Evolutionary conservation across 2,888 invertebrate species (phyloP), one percentile per base, ranked within the genome.

Genomic region (Lysandra coridon): DNA sequence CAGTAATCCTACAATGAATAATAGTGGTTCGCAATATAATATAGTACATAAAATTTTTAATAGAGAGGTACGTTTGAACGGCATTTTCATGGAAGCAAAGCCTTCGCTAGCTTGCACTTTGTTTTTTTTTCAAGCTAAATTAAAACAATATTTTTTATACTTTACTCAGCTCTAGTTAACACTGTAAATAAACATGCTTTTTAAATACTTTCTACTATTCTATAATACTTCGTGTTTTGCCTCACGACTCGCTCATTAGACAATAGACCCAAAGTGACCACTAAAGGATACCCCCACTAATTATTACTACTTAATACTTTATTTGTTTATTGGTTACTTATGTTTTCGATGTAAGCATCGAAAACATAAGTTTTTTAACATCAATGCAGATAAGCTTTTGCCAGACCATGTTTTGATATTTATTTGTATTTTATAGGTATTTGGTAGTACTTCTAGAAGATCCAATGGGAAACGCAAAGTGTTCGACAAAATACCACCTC

Each of bases 11-110:
- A 85, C 85, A 81, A 88, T 82, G 85, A 88, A 84, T 83, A 86
- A 87, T 83, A 85, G 88, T 82, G 85, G 83, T 83, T 86, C 86
- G 83, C 89, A 87, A 84, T 88, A 86, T 84, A 94, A 93, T 86
- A 91, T 91, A 84, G 87, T 93, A 82, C 89, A 92, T 86, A 96
- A 96, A 90, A 90, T 96, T 85, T 94, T 95, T 85, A 95, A 95
- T 86, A 93, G 96, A 87, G 96, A 96, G 95, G 96, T 96, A 89
- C 92, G 92, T 89, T 82, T 83, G 82, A 83, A 81, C 82, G 83
- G 80, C 80, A 80, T 82, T 84, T 83, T 83, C 81, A 75, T 44
- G 73, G 79, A 81, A 80, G 77, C 79, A 73, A 69, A 79, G 78
- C 79, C 73, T 64, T 23, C 37, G 53, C 83, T 76, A 79, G 78